These are phyloP conservation scores for Andrena praecox DNA, from an alignment of 2,888 invertebrate genomes.

Conservation along the genomic window DNA sequence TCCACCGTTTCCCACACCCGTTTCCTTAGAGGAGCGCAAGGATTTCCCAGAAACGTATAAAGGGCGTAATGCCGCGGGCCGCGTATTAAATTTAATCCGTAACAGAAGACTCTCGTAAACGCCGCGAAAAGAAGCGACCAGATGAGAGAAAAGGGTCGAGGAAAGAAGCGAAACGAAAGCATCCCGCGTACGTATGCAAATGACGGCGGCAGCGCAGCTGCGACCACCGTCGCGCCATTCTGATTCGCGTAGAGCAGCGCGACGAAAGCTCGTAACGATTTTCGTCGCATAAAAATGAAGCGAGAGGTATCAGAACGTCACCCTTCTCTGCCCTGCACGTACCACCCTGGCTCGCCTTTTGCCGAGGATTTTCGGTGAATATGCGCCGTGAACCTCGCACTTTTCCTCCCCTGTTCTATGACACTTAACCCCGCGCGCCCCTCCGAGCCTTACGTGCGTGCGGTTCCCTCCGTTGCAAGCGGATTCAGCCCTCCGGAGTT, in stretches of 20 bases:
- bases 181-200: conserved; percentile 58
- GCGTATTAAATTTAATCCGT: conserved; percentile 65
- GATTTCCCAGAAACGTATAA: conserved; percentile 54
- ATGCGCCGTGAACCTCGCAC: conserved; percentile 19
- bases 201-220: conserved; percentile 56
- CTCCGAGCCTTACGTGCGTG: conserved; percentile 23
- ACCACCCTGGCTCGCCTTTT: neutral
- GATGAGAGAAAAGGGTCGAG: neutral
- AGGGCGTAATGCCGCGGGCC: conserved; percentile 31
- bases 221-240: conserved; percentile 44
- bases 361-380: conserved; percentile 33
- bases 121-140: conserved; percentile 16
- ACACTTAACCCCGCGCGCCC: conserved; percentile 29
- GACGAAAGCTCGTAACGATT: conserved; percentile 63
- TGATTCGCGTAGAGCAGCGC: conserved; percentile 48
- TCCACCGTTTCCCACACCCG: neutral
- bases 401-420: conserved; percentile 24
- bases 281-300: conserved; percentile 60
- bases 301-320: conserved; percentile 39
- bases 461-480: neutral
- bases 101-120: conserved; percentile 46
- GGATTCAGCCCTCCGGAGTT: conserved; percentile 10
- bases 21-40: neutral
- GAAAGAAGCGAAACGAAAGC: conserved; percentile 43
- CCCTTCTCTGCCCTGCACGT: conserved; percentile 16